phyloP scores from a whole-genome alignment of 2,888 invertebrate species.

The Drosophila mettleri region DNA sequence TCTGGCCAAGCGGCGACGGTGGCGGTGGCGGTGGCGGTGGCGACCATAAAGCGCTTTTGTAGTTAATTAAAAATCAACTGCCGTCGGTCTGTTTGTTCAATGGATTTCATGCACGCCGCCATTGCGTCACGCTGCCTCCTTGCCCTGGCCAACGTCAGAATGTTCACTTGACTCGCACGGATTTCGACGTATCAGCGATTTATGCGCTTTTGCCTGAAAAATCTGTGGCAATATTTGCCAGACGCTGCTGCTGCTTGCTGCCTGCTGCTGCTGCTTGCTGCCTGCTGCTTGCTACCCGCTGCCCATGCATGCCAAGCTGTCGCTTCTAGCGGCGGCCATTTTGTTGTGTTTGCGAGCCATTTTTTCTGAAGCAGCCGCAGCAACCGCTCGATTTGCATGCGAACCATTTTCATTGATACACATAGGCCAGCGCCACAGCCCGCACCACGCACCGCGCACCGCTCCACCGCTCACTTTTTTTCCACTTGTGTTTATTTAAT shows the following conservation, averaged over 20 bases:
- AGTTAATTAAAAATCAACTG: slow-evolving; percentile 86
- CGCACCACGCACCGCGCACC: not conserved
- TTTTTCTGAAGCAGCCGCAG: slow-evolving; percentile 17
- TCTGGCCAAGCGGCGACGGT: slow-evolving; percentile 31
- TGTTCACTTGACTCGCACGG: slow-evolving; percentile 25
- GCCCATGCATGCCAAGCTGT: slow-evolving; percentile 70
- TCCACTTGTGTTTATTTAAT: slow-evolving; percentile 78
- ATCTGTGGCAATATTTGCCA: slow-evolving; percentile 77
- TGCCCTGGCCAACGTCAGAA: not conserved
- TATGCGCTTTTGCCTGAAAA: slow-evolving; percentile 79
- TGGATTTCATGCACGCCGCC: slow-evolving; percentile 85
- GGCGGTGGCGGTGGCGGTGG: not conserved
- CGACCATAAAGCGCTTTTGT: slow-evolving; percentile 75
- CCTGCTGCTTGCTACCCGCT: not conserved
- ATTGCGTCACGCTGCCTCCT: slow-evolving; percentile 30
- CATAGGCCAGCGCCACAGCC: slow-evolving; percentile 11
- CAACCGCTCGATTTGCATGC: slow-evolving; percentile 47
- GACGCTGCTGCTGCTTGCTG: slow-evolving; percentile 12
- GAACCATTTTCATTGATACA: slow-evolving; percentile 60
- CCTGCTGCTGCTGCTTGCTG: not conserved
- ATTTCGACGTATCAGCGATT: slow-evolving; percentile 78
- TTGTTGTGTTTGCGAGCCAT: slow-evolving; percentile 67
- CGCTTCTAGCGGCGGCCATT: slow-evolving; percentile 62
- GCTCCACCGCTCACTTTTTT: slow-evolving; percentile 24
- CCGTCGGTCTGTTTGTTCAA: slow-evolving; percentile 85